These are phyloP conservation scores for Desmodus rotundus DNA, from an alignment of 2,113 vertebrate genomes.

Conservation along the genomic window DNA sequence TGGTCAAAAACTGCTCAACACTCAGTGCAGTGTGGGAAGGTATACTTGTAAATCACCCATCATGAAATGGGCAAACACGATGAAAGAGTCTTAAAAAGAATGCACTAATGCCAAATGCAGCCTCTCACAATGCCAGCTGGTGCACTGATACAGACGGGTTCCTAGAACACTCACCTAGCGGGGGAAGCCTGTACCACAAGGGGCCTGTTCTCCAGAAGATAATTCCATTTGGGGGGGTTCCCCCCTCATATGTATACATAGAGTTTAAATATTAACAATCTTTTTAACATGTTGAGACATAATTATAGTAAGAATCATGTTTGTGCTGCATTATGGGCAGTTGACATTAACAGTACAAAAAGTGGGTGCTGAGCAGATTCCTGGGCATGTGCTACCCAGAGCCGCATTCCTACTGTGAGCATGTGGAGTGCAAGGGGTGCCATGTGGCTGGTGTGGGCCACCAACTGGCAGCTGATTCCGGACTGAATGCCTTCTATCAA, in stretches of 20 bases:
- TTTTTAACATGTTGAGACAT: background rate
- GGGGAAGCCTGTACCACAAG: no score
- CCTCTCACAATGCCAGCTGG: no score
- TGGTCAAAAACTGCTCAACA: no score
- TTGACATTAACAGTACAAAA: background rate
- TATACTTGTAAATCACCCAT: no score
- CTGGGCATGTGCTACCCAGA: background rate
- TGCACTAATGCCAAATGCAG: no score
- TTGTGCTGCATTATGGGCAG: background rate
- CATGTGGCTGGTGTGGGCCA: conserved; percentile 82
- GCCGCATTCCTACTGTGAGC: conserved; percentile 79
- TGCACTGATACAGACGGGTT: no score
- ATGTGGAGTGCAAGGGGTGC: conserved; percentile 80
- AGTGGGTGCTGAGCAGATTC: background rate
- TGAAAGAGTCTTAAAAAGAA: no score
- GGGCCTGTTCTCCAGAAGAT: no score
- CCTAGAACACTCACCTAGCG: no score
- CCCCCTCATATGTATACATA: background rate
- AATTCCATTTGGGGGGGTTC: no score
- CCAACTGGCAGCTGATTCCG: conserved; percentile 88
- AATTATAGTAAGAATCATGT: background rate
- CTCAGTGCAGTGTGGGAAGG: no score
- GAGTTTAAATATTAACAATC: background rate
- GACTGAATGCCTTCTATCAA: conserved; percentile 87
- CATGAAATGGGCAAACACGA: no score